Conservation (phyloP, 2,888 invertebrate genomes). For the Chrysotoxum bicinctum region DNA sequence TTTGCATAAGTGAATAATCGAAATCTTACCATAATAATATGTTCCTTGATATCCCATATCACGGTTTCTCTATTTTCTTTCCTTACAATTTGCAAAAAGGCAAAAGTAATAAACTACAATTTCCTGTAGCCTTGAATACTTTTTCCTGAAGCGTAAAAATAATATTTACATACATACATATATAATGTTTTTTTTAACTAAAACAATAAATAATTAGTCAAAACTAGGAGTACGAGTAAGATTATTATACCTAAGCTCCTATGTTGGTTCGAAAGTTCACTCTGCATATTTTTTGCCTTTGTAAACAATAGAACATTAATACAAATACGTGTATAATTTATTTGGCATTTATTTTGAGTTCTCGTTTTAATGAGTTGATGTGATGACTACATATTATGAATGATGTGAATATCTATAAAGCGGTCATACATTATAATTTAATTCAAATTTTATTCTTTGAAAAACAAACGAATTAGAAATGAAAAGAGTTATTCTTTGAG, state of each 20-base stretch:
- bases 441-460: background rate
- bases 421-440: constrained; percentile 8
- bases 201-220: background rate
- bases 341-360: constrained; percentile 14
- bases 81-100: background rate
- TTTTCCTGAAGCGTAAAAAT: background rate
- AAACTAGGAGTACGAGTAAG: constrained; percentile 13
- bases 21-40: background rate
- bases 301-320: constrained; percentile 1
- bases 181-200: background rate
- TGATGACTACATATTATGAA: constrained; percentile 7
- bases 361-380: constrained; percentile 23
- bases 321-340: background rate
- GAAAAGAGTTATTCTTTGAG: background rate
- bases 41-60: background rate
- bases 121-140: background rate
- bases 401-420: constrained; percentile 16
- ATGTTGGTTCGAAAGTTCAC: background rate
- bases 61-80: background rate
- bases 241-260: background rate
- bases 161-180: no score
- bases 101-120: background rate
- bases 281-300: background rate
- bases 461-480: background rate
- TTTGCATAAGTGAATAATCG: constrained; percentile 14